phyloP scores from a whole-genome alignment of 2,888 invertebrate species.

The Gryllus longicercus region DNA sequence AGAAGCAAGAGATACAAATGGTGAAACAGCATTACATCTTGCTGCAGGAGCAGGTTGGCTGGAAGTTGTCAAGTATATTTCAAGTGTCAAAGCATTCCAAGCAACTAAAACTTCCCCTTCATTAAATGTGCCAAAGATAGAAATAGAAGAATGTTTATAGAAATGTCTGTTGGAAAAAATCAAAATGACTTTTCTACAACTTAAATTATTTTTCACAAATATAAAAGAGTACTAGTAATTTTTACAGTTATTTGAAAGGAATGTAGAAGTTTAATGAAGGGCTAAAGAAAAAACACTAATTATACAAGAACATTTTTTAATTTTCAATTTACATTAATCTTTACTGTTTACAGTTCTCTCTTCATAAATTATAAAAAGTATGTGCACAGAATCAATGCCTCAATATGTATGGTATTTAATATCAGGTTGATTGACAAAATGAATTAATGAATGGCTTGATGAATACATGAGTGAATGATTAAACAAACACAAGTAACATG shows the following conservation, averaged over 20 bases:
- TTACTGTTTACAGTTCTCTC: not conserved
- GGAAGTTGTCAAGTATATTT: not conserved
- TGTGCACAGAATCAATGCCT: constrained; percentile 17
- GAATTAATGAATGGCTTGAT: not conserved
- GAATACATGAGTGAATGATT: not conserved
- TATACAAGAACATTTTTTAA: constrained; percentile 2
- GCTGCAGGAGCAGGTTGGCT: constrained; percentile 2
- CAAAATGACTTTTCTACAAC: too few relatives aligned
- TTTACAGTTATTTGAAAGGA: too few relatives aligned
- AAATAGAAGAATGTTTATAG: too few relatives aligned
- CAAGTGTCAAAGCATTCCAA: not conserved
- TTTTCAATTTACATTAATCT: constrained; percentile 2
- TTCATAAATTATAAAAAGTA: not conserved
- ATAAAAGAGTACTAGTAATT: too few relatives aligned
- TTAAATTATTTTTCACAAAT: too few relatives aligned
- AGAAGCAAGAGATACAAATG: not conserved
- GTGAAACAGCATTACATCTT: not conserved
- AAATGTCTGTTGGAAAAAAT: too few relatives aligned
- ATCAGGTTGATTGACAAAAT: not conserved
- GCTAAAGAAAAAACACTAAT: not conserved
- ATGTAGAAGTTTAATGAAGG: not conserved
- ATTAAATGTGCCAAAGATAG: too few relatives aligned
- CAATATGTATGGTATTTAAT: constrained; percentile 8
- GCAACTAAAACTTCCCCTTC: not conserved
- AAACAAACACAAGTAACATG: not conserved